Evolutionary conservation across 1,140 invertebrate species (phyloP), one percentile per base, ranked within the genome.

Genomic region (Tribolium madens): DNA sequence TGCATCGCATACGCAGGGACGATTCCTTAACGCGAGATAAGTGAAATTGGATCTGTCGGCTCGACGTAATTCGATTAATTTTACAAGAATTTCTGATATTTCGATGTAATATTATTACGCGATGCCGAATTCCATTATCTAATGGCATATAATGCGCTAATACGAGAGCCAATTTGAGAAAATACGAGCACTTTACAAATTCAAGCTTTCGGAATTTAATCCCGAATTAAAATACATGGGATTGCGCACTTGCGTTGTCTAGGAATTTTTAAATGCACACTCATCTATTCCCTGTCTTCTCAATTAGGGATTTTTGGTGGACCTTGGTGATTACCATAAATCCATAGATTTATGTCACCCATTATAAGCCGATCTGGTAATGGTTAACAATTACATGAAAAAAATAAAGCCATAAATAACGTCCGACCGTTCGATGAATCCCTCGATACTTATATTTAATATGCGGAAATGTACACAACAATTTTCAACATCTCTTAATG

Each of bases 321-420:
- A 26, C 21, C 21, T 5, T 26, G 6, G 21, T 42, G 36, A 42
- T 42, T 1, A 9, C 36, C 36, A 42, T 42, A 42, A 42, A 42
- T 42, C 6, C 36, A 1, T 42, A 42, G 36, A 42, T 42, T 42
- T 42, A 42, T 42, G 36, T 42, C n/a, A 42, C 36, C 36, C n/a
- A 42, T 10, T 42, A 42, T 42, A 31, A 31, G 2, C 36, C 36
- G 36, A 31, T 42, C 36, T 42, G 36, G n/a, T n/a, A 42, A 42
- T 42, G 2, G 36, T 42, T 42, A 42, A 42, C 36, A 42, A 42
- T 42, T 42, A 42, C 36, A 42, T 10, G 15, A 7, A 64, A 64
- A 64, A 64, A 64, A 64, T 64, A 26, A n/a, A n/a, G 26, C 57
- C 5, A 64, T 64, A 64, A 64, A 64, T 64, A 31, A 57, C 52